Evolutionary conservation across 2,888 invertebrate genomes (phyloP).

Genomic region (Kuschelorhynchus macadamiae): DNA sequence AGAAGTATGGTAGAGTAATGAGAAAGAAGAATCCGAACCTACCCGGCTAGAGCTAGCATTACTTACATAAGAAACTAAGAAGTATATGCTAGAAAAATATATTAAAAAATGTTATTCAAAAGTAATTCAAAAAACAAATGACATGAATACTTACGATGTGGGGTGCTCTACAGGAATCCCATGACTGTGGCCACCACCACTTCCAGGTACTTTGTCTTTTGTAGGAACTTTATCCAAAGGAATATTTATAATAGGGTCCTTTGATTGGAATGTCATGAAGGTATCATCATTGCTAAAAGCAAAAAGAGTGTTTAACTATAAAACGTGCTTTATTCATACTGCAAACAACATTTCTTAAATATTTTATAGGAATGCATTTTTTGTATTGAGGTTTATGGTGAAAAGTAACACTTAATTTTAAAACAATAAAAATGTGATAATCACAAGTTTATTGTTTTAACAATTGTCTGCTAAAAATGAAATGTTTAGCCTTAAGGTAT

Average conservation of each 20-base stretch:
- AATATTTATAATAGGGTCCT: slow-evolving; percentile 71
- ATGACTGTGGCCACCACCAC: slow-evolving; percentile 65
- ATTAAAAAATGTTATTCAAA: too few species aligned
- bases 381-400: too few species aligned
- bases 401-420: too few species aligned
- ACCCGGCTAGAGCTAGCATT: too few species aligned
- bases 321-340: neutral
- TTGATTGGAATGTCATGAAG: slow-evolving; percentile 70
- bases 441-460: slow-evolving; percentile 34
- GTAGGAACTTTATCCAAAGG: slow-evolving; percentile 55
- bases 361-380: too few species aligned
- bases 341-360: neutral
- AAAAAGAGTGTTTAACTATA: slow-evolving; percentile 41
- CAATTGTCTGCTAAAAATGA: too few species aligned
- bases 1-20: too few species aligned
- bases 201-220: slow-evolving; percentile 60
- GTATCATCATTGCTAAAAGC: slow-evolving; percentile 48
- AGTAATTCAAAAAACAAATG: too few species aligned
- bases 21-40: too few species aligned
- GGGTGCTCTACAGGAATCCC: slow-evolving; percentile 74
- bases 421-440: neutral
- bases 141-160: slow-evolving; percentile 76
- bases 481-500: too few species aligned
- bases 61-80: too few species aligned
- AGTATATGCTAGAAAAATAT: too few species aligned